These are phyloP conservation scores for Phrynocephalus guinanensis DNA, from an alignment of 2,797 vertebrate genomes.

Conservation along the genomic window DNA sequence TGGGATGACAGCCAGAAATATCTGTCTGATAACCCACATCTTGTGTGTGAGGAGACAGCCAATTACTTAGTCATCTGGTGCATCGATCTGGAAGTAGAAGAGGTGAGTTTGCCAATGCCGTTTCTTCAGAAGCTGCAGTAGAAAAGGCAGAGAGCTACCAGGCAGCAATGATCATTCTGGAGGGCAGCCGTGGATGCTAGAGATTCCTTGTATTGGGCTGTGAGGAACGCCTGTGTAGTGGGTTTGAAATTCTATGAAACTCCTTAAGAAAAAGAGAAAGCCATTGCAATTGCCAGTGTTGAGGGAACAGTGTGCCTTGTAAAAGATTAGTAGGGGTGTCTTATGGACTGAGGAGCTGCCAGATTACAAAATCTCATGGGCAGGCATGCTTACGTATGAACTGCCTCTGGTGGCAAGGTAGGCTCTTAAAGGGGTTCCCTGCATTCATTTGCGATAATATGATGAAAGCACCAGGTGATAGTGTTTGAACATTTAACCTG, in stretches of 20 bases:
- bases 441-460: neutral
- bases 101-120: conserved; percentile 77
- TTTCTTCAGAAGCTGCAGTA: conserved; percentile 2
- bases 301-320: neutral
- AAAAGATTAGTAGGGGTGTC: neutral
- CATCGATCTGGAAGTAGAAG: conserved; percentile 89
- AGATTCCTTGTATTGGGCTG: neutral
- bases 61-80: conserved; percentile 91
- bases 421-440: neutral
- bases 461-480: neutral
- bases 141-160: neutral
- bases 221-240: too few species aligned
- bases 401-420: neutral
- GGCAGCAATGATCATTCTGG: neutral
- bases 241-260: neutral
- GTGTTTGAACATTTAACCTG: neutral
- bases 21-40: conserved; percentile 86
- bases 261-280: neutral
- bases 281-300: neutral
- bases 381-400: too few species aligned
- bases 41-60: conserved; percentile 91
- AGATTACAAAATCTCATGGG: too few species aligned
- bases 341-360: too few species aligned
- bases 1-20: conserved; percentile 95
- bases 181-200: neutral